Base-by-base conservation (phyloP, 2,888 invertebrate species). In the Hydrotaea diabolus region DNA sequence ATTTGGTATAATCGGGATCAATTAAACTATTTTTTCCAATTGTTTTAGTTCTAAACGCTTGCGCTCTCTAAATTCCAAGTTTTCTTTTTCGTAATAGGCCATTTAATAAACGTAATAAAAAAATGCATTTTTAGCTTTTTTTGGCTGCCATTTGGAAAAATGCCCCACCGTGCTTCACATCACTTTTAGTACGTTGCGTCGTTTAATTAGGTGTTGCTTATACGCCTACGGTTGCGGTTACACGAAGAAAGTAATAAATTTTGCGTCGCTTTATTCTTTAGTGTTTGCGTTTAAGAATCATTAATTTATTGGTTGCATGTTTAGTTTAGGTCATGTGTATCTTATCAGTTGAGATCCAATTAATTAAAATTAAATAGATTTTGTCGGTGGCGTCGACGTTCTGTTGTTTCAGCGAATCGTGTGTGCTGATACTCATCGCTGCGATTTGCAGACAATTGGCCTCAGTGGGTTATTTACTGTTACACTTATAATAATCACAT, bases 401-500 rank as follows among this genome's bases (percentile, higher is more conserved):
- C 7, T n/a, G 49, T 49, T 26, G 13, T 59, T 59, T 15, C 26
- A 1, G 11, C 23, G 2, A 8, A 9, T 26, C 59, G 17, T 66
- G 19, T 43, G 13, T 13, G n/a, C n/a, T n/a, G 69, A 21, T 69
- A 43, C 15, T 43, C 43, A 46, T 69, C 46, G 43, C 43, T 75
- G 72, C 59, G 57, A 19, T 77, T 85, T 64, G 76, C 55, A 80
- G 79, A 77, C 85, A 85, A 85, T 85, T 80, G 82, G 73, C 79
- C 79, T 64, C 85, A 77, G 85, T 82, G 85, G 85, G 82, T 82
- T 82, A 85, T 82, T 85, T 85, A 85, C 79, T 64, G 85, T 80
- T 71, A 80, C 74, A 82, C 75, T 80, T 62, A 55, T 76, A 77
- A 77, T 74, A 73, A 82, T 73, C 74, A 79, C 79, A 82, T 81